Base-by-base conservation (phyloP, 2,797 vertebrate species). In the Erpetoichthys calabaricus region DNA sequence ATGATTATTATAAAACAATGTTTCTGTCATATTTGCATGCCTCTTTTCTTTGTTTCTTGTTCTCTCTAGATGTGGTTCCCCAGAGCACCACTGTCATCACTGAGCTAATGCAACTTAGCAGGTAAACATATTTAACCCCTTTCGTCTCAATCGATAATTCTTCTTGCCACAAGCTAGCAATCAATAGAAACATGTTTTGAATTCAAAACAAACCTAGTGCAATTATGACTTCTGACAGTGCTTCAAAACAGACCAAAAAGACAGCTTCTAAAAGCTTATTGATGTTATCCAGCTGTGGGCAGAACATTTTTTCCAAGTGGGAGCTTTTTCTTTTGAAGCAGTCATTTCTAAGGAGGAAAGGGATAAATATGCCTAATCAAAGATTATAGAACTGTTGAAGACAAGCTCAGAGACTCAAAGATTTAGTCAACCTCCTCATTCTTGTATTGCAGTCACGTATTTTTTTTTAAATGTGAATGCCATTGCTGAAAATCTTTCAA, bases 141-240 rank as follows among this genome's bases (percentile, higher is more conserved):
- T 63, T 47, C 49, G 52, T 55, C 58, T 51, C 53, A 51, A 59
- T 52, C 57, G 51, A 59, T 59, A 45, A 45, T 45, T 45, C 51
- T 63, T 59, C 47, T 53, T 56, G 62, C 45, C 58, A 57, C 61
- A 62, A 57, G 25, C 53, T 62, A 54, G 47, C 43, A 49, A 52
- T 62, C 57, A 8, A 62, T 58, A 7, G 7, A 25, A 25, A 5
- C 52, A 56, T 45, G 56, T 44, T 8, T 10, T 52, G 55, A 45
- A 56, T 49, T 53, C 3, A 5, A 42, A 25, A 42, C 57, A 7
- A 45, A 44, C 44, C 49, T 45, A 49, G 8, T 49, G 45, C 46
- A 45, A 47, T 50, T 57, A 59, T 42, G 54, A 53, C 9, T 47
- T 56, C 45, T 57, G 56, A 53, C 55, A 54, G 62, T 25, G 3